Percentiles rank a stretch among this genome's conserved stretches.
These are phyloP conservation scores for Noctua janthe DNA, from an alignment of 2,888 invertebrate species.

Conservation along the genomic window DNA sequence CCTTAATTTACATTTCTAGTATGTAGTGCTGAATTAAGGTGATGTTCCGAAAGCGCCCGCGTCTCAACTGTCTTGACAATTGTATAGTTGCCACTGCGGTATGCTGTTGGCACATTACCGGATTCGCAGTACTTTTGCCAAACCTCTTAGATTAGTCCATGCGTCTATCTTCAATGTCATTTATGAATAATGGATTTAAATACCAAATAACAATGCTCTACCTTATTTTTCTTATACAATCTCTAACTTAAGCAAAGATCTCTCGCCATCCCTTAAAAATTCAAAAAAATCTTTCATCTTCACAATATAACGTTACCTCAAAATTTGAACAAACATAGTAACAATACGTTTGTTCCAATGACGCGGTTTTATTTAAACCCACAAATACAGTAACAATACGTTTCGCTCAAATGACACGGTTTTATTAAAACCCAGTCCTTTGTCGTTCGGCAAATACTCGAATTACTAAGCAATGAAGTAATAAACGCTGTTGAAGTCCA, in stretches of 20 bases:
- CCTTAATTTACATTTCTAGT: neutral
- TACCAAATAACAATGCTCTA: neutral
- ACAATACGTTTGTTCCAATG: slow-evolving; percentile 60
- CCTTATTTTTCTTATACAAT: neutral
- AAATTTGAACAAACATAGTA: slow-evolving; percentile 53
- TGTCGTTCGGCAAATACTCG: slow-evolving; percentile 69
- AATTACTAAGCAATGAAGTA: slow-evolving; percentile 79
- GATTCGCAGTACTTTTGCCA: neutral
- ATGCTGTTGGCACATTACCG: neutral
- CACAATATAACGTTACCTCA: slow-evolving; percentile 33
- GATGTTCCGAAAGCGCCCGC: neutral
- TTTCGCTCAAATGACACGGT: slow-evolving; percentile 54
- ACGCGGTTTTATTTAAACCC: slow-evolving; percentile 51
- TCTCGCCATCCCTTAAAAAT: neutral
- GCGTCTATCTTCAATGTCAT: neutral
- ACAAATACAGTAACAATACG: slow-evolving; percentile 61
- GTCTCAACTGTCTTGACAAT: neutral
- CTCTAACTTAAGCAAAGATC: neutral
- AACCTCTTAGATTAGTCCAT: neutral
- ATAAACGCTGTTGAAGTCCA: slow-evolving; percentile 72
- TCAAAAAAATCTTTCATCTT: neutral
- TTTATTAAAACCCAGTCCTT: slow-evolving; percentile 51
- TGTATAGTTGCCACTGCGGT: neutral
- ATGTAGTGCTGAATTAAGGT: neutral
- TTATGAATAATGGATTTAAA: neutral